Percentiles rank a stretch among this genome's conserved stretches.
Evolutionary conservation across 2,797 vertebrate genomes (phyloP).

Genomic region (Botia kubotai): DNA sequence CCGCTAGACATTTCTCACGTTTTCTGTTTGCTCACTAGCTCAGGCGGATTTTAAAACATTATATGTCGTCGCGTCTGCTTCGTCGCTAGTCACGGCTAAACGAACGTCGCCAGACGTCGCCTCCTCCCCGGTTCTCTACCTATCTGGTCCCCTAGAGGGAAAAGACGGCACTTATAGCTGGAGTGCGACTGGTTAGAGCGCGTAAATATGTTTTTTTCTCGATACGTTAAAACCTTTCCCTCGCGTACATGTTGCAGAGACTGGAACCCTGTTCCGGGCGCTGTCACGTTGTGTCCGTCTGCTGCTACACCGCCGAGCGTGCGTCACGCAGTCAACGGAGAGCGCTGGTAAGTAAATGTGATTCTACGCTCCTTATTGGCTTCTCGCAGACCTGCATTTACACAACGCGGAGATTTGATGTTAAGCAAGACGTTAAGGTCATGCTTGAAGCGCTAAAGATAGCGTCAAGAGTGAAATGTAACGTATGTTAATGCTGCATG

Average conservation of each 20-base stretch:
- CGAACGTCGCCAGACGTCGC: slow-evolving; percentile 76
- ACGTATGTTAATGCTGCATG: background rate
- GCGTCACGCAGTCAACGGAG: slow-evolving; percentile 51
- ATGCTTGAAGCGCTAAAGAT: no score
- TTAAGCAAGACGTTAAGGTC: background rate
- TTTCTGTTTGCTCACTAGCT: slow-evolving; percentile 58
- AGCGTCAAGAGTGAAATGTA: background rate
- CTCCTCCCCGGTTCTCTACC: slow-evolving; percentile 75
- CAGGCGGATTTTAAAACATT: slow-evolving; percentile 50
- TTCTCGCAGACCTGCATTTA: slow-evolving; percentile 79
- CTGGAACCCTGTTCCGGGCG: slow-evolving; percentile 43
- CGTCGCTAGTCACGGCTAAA: slow-evolving; percentile 81
- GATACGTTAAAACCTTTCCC: slow-evolving; percentile 21
- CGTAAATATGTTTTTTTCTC: slow-evolving; percentile 67
- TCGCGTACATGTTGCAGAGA: slow-evolving; percentile 59
- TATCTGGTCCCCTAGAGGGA: slow-evolving; percentile 85
- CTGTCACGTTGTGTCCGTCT: slow-evolving; percentile 64
- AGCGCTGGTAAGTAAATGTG: slow-evolving; percentile 63
- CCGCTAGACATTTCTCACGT: slow-evolving; percentile 61
- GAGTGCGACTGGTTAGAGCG: slow-evolving; percentile 65
- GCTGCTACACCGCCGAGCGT: slow-evolving; percentile 62
- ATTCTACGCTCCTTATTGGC: slow-evolving; percentile 81
- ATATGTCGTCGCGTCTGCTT: slow-evolving; percentile 60
- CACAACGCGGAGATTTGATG: slow-evolving; percentile 41
- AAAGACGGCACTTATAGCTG: slow-evolving; percentile 71